phyloP scores from a whole-genome alignment of 2,797 vertebrate genomes.

The Columba guinea region DNA sequence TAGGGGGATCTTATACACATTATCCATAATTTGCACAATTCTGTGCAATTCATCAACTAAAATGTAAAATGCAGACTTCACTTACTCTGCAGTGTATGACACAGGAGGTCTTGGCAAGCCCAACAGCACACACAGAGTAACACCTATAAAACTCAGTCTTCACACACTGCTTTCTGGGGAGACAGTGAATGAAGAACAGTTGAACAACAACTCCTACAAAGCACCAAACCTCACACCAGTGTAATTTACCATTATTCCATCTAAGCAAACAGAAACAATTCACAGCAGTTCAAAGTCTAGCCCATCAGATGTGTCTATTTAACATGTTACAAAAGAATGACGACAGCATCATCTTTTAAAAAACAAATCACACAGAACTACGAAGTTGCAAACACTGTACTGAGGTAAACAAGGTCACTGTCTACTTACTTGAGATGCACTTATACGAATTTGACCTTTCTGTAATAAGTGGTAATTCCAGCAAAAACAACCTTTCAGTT shows the following conservation, averaged over 20 bases:
- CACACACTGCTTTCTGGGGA: background rate
- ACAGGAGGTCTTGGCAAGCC: accelerated
- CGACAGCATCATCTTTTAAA: background rate
- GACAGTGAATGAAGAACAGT: background rate
- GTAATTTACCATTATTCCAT: background rate
- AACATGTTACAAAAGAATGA: background rate
- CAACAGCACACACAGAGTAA: accelerated
- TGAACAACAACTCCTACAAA: background rate
- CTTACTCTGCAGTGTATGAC: background rate
- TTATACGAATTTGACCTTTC: slow-evolving; percentile 42
- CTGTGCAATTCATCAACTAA: accelerated
- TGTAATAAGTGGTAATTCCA: slow-evolving; percentile 46
- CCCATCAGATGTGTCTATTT: background rate
- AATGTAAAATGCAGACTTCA: accelerated
- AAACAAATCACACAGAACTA: background rate
- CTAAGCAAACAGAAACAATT: background rate
- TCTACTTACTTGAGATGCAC: background rate
- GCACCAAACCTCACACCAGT: background rate
- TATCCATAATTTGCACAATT: accelerated
- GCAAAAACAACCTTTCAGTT: slow-evolving; percentile 33
- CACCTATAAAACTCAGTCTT: background rate
- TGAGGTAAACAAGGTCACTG: background rate
- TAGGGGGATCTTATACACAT: accelerated
- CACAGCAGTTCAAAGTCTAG: background rate
- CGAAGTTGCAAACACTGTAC: background rate